A percentile compares a stretch with the other conserved stretches of the same genome.
Evolutionary conservation across 2,888 invertebrate genomes (phyloP).

Genomic region (Bugula neritina): DNA sequence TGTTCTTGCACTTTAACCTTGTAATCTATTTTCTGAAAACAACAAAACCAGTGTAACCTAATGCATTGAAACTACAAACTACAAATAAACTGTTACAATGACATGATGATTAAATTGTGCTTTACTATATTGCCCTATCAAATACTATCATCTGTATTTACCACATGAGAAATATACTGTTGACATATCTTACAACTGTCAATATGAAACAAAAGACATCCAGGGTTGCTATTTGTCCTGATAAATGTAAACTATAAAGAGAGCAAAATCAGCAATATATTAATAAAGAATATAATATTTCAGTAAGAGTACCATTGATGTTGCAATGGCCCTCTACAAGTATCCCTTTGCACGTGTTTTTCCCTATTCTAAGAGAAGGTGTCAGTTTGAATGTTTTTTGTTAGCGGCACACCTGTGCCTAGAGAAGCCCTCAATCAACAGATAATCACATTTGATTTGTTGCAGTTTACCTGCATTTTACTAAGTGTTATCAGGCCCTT

Average conservation of each 20-base stretch:
- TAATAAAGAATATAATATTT: conserved; percentile 22
- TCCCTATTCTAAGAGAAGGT: background rate
- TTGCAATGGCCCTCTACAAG: background rate
- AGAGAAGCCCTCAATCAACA: background rate
- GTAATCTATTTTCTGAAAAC: too few relatives aligned
- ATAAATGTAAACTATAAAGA: background rate
- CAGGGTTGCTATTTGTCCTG: conserved; percentile 17
- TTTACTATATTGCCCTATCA: too few relatives aligned
- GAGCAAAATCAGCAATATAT: background rate
- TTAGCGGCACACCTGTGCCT: conserved; percentile 10
- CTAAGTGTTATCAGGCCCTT: conserved; percentile 21
- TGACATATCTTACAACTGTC: background rate
- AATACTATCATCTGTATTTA: too few relatives aligned
- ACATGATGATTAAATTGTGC: too few relatives aligned
- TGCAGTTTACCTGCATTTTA: background rate
- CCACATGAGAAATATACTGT: background rate
- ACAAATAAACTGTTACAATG: too few relatives aligned
- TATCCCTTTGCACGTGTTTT: conserved; percentile 14
- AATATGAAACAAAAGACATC: background rate
- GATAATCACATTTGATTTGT: conserved; percentile 22
- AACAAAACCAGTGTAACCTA: too few relatives aligned
- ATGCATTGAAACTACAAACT: too few relatives aligned
- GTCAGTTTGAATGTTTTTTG: conserved; percentile 14
- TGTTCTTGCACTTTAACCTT: too few relatives aligned
- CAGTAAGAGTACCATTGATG: background rate